Percentiles rank a stretch among this genome's conserved stretches.
Evolutionary conservation across 2,888 invertebrate species (phyloP).

Genomic region (Reticulitermes lucifugus): DNA sequence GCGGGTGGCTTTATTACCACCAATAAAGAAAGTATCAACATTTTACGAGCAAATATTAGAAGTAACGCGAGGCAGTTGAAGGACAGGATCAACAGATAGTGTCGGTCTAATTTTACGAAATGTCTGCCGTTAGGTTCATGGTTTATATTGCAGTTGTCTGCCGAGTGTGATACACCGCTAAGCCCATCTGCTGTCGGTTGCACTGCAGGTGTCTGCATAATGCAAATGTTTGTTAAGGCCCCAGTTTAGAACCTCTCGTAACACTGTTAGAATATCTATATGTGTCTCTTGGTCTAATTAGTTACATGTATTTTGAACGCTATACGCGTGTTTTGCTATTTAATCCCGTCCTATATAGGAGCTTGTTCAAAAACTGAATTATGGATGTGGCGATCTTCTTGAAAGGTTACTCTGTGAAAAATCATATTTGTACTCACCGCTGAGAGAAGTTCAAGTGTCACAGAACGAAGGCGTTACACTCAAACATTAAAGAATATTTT

Average conservation of each 20-base stretch:
- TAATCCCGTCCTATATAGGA: no score
- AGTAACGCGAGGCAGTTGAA: not conserved
- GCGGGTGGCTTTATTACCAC: not conserved
- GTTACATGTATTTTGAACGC: not conserved
- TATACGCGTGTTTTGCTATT: not conserved
- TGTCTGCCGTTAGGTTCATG: not conserved
- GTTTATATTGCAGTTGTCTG: not conserved
- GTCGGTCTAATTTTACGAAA: not conserved
- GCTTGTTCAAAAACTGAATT: no score
- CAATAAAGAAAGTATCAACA: not conserved
- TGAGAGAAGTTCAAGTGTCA: no score
- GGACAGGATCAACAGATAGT: not conserved
- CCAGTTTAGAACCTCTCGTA: not conserved
- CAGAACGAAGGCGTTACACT: no score
- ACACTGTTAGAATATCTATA: not conserved
- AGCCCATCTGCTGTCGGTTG: not conserved
- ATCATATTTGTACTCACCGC: no score
- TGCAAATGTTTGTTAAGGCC: not conserved
- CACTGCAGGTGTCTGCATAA: not conserved
- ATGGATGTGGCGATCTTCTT: no score
- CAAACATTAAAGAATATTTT: no score
- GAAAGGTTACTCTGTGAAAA: no score
- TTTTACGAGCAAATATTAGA: constrained; percentile 1
- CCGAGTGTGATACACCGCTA: not conserved
- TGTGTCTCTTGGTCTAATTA: not conserved